Percentiles rank a stretch among this genome's conserved stretches.
Evolutionary conservation across 2,888 invertebrate species (phyloP).

Genomic region (Escarpia spicata): DNA sequence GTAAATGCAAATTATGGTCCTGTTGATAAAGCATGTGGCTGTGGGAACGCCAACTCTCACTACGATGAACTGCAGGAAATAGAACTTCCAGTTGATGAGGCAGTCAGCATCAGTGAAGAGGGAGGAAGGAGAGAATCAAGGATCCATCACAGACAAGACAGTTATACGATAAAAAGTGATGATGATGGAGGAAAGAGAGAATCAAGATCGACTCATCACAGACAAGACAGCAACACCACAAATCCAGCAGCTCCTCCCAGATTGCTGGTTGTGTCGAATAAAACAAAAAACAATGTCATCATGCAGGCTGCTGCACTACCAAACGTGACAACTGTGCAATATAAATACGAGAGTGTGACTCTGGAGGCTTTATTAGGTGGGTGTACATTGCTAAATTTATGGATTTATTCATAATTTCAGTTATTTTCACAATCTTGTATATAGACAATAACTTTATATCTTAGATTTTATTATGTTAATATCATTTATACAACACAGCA

Average conservation of each 20-base stretch:
- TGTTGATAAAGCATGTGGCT: neutral
- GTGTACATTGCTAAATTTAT: constrained; percentile 25
- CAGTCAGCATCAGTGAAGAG: neutral
- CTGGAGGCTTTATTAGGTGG: constrained; percentile 61
- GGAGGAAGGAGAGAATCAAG: constrained; percentile 8
- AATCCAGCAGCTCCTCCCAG: constrained; percentile 42
- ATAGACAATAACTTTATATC: too few relatives aligned
- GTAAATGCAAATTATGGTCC: neutral
- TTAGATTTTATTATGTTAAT: too few relatives aligned
- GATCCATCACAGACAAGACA: neutral
- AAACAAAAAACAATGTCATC: constrained; percentile 59
- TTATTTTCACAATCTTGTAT: neutral
- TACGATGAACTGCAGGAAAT: neutral
- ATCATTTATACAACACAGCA: too few relatives aligned
- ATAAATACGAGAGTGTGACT: constrained; percentile 64
- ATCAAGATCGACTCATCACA: neutral
- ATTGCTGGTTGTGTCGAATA: constrained; percentile 64
- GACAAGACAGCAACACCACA: constrained; percentile 25
- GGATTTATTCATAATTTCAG: neutral
- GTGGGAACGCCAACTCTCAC: neutral
- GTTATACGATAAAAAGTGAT: neutral
- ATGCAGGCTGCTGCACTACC: constrained; percentile 56
- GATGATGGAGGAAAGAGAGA: constrained; percentile 13
- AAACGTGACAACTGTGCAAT: constrained; percentile 60
- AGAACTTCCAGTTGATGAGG: neutral